Percentiles rank a stretch among this genome's conserved stretches.
Evolutionary conservation across 2,888 invertebrate species (phyloP).

Genomic region (Matsumyia berberina): DNA sequence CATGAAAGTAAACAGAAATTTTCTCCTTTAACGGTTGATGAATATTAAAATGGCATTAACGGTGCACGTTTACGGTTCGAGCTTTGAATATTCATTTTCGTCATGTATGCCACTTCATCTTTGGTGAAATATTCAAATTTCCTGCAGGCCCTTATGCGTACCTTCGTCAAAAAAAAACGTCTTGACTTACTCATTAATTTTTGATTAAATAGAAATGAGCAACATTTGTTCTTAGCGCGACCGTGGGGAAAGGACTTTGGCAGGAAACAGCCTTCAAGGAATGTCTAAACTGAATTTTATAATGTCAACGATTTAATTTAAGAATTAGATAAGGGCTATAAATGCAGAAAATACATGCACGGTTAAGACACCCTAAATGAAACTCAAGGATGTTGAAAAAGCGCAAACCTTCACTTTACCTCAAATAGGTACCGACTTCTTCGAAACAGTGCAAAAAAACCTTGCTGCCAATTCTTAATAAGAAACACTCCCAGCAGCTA

Average conservation of each 20-base stretch:
- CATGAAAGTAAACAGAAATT: conserved; percentile 45
- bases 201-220: conserved; percentile 10
- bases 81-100: conserved; percentile 48
- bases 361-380: too few relatives aligned
- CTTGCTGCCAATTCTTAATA: too few relatives aligned
- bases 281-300: background rate
- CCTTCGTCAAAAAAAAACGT: conserved; percentile 6
- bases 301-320: too few relatives aligned
- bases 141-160: conserved; percentile 10
- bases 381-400: too few relatives aligned
- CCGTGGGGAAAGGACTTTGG: background rate
- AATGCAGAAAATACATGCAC: too few relatives aligned
- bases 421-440: too few relatives aligned
- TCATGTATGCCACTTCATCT: conserved; percentile 28
- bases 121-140: conserved; percentile 41
- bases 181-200: conserved; percentile 28
- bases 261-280: background rate
- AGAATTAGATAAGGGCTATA: too few relatives aligned
- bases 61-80: conserved; percentile 28
- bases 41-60: conserved; percentile 51
- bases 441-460: too few relatives aligned
- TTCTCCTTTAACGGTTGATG: conserved; percentile 50
- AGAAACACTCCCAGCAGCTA: too few relatives aligned
- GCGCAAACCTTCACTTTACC: too few relatives aligned
- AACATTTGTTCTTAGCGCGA: background rate